Percentiles rank a stretch among this genome's conserved stretches.
These are phyloP conservation scores for Oxytorus armatus DNA, from an alignment of 2,888 invertebrate genomes.

Conservation along the genomic window DNA sequence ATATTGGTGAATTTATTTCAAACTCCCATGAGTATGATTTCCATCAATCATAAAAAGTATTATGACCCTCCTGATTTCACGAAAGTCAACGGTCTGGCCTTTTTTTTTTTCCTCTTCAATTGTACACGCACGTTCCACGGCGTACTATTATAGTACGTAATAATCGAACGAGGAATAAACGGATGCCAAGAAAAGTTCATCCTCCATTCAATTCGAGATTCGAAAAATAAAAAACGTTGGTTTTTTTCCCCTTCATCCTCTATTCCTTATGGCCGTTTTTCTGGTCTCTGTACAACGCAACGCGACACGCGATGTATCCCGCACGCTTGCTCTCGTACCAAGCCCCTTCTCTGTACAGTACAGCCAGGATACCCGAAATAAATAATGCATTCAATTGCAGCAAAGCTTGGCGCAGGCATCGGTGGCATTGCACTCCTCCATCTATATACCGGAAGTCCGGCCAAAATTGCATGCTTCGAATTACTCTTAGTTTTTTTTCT, in stretches of 20 bases:
- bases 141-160: no score
- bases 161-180: conserved; percentile 45
- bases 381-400: conserved; percentile 62
- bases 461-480: conserved; percentile 59
- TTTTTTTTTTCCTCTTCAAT: conserved; percentile 66
- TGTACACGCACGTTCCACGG: conserved; percentile 72
- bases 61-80: no score
- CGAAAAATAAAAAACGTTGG: conserved; percentile 38
- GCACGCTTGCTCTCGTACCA: conserved; percentile 33
- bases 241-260: conserved; percentile 25
- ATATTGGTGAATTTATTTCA: no score
- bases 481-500: conserved; percentile 1
- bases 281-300: conserved; percentile 27
- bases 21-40: no score
- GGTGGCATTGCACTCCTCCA: conserved; percentile 12
- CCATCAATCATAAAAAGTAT: no score
- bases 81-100: conserved; percentile 39
- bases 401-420: conserved; percentile 45
- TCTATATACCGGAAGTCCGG: conserved; percentile 64
- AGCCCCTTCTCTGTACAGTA: conserved; percentile 9
- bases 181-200: conserved; percentile 50
- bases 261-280: conserved; percentile 18
- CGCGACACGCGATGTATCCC: conserved; percentile 53
- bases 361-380: conserved; percentile 52
- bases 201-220: conserved; percentile 68